A percentile compares a stretch with the other conserved stretches of the same genome.
Evolutionary conservation across 2,888 invertebrate species (phyloP).

Genomic region (Ornithoptera priamus): DNA sequence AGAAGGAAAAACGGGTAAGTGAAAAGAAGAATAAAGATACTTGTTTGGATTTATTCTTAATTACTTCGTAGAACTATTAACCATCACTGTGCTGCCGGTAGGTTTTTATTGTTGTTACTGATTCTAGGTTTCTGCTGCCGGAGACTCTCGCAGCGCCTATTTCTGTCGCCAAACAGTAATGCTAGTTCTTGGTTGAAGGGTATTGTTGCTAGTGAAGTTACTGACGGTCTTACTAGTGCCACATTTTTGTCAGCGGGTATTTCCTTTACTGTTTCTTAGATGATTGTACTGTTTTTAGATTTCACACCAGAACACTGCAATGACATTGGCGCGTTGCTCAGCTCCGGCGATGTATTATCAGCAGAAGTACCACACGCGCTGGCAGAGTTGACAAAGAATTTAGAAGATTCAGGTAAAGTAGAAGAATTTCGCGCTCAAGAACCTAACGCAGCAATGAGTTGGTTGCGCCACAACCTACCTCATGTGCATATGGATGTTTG

Average conservation of each 20-base stretch:
- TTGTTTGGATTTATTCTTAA: background rate
- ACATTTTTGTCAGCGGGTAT: too few species aligned
- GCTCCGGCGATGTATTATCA: slow-evolving; percentile 86
- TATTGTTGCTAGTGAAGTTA: too few species aligned
- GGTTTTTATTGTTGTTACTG: background rate
- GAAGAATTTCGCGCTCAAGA: slow-evolving; percentile 73
- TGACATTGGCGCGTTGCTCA: slow-evolving; percentile 84
- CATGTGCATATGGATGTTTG: slow-evolving; percentile 69
- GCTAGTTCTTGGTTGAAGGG: too few species aligned
- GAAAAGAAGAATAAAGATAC: background rate
- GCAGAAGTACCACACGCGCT: slow-evolving; percentile 85
- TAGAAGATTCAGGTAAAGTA: slow-evolving; percentile 63
- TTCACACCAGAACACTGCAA: slow-evolving; percentile 83
- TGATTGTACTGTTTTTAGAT: slow-evolving; percentile 58
- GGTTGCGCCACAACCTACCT: slow-evolving; percentile 79
- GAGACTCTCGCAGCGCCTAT: too few species aligned
- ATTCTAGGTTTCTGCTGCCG: too few species aligned
- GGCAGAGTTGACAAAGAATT: slow-evolving; percentile 63
- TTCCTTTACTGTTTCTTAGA: too few species aligned
- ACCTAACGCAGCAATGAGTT: slow-evolving; percentile 75
- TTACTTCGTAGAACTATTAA: too few species aligned
- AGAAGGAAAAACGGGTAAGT: slow-evolving; percentile 70
- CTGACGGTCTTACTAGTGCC: too few species aligned
- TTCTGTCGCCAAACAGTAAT: too few species aligned
- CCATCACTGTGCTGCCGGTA: too few species aligned